These are phyloP conservation scores for Eriocheir sinensis DNA, from an alignment of 1,140 invertebrate genomes.

Conservation along the genomic window DNA sequence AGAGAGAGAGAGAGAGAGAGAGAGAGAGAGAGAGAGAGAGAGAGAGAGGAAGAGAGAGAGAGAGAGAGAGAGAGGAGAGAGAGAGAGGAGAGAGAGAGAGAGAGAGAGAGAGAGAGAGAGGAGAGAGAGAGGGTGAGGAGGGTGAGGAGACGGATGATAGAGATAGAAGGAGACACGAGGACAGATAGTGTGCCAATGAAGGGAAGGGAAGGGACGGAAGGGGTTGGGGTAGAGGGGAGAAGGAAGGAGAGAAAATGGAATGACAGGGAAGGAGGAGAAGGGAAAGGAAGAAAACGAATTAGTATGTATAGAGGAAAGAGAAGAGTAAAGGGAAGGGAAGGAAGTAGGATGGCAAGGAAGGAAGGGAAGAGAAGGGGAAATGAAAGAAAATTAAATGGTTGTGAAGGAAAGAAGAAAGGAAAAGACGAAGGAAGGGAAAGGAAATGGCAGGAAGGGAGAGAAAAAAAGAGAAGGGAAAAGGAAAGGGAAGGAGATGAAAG, in stretches of 20 bases:
- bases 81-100: background rate
- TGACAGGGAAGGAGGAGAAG: background rate
- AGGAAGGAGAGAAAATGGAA: background rate
- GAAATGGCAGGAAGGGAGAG: background rate
- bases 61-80: too few relatives aligned
- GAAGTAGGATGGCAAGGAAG: background rate
- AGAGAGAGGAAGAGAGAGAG: too few relatives aligned
- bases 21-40: too few relatives aligned
- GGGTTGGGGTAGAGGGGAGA: too few relatives aligned
- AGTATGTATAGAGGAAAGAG: background rate
- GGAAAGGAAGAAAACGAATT: background rate
- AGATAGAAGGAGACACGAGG: background rate
- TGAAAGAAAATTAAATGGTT: background rate
- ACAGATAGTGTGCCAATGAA: too few relatives aligned
- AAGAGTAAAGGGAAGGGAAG: background rate
- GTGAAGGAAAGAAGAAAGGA: background rate
- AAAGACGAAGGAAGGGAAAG: background rate
- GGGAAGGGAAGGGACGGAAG: too few relatives aligned
- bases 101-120: constrained; percentile 44
- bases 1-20: too few relatives aligned
- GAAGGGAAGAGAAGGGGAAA: background rate
- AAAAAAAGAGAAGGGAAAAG: constrained; percentile 37
- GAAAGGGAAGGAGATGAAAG: background rate
- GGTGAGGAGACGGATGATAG: background rate
- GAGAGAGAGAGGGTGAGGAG: constrained; percentile 32